Evolutionary conservation across 2,888 invertebrate species (phyloP), one percentile per base, ranked within the genome.

Genomic region (Erebia palarica): DNA sequence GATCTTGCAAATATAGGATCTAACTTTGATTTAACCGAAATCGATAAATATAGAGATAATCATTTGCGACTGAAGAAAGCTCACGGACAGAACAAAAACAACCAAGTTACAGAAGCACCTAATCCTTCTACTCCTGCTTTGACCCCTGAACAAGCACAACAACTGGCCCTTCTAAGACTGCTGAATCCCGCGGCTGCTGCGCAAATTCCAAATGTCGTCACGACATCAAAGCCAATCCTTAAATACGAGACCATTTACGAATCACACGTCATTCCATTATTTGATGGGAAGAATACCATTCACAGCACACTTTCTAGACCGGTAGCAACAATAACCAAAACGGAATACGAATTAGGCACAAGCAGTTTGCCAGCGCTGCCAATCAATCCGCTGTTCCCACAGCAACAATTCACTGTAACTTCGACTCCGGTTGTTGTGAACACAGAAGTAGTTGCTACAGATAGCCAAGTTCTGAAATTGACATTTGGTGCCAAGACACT

Each of bases 401-500:
- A 95, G 58, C 96, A 94, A 59, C 96, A 97, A 79, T 96, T 95
- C 84, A 95, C 96, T 53, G 87, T 97, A 21, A 96, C 96, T 42
- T 97, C 97, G 11, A 96, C 97, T 0, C 97, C 97, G 0, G 93
- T 97, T n/a, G 94, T 97, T 36, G 95, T 96, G 72, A 97, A 96
- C 81, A 97, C 97, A 0, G 92, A 96, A 79, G 95, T 97, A 14
- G 96, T 96, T 1, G 94, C 96, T 76, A 97, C 97, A 0, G 95
- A 96, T 75, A 97, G 97, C 79, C 96, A 97, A 89, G 93, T 97
- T 67, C 89, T 98, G 74, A 97, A 97, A 87, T 90, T 98, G 77
- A 97, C 97, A 13, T 98, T 98, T 84, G 97, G 98, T n/a, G 97
- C 98, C 49, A 97, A 97, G 86, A 97, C 97, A 0, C 96, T 97